Conservation (phyloP, 2,888 invertebrate species). For the Lordiphosa andalusiaca region DNA sequence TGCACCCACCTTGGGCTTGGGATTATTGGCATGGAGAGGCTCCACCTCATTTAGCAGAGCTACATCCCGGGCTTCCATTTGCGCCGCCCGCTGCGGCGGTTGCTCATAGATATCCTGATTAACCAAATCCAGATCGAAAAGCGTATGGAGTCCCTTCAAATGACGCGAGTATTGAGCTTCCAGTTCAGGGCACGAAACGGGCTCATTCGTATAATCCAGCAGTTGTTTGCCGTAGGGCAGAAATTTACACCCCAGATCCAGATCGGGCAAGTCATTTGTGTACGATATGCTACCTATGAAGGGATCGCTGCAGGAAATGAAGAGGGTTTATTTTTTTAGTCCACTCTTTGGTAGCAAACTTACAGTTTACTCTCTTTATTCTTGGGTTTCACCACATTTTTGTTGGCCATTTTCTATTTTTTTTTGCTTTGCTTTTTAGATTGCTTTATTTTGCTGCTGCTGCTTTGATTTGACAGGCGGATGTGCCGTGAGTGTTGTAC, state of each 20-base stretch:
- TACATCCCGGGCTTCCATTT: constrained; percentile 33
- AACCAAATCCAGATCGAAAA: constrained; percentile 47
- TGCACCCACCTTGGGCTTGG: not conserved
- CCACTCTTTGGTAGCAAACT: constrained; percentile 5
- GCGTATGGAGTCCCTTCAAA: constrained; percentile 41
- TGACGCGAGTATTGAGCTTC: constrained; percentile 24
- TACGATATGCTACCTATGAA: constrained; percentile 31
- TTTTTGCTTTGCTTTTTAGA: no score
- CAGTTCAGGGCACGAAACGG: constrained; percentile 18
- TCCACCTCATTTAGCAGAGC: constrained; percentile 27
- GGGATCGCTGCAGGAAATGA: constrained; percentile 16
- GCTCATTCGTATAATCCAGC: constrained; percentile 31
- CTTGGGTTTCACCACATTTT: not conserved
- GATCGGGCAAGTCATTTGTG: constrained; percentile 32
- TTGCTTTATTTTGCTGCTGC: no score
- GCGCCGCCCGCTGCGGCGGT: no score
- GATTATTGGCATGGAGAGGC: constrained; percentile 9
- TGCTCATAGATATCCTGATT: constrained; percentile 11
- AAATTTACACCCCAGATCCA: constrained; percentile 33
- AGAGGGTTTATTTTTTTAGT: not conserved
- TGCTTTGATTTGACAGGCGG: no score
- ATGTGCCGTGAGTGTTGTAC: no score
- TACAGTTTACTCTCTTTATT: constrained; percentile 15
- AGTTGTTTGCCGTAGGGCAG: constrained; percentile 32
- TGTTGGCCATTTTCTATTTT: no score